phyloP scores from a whole-genome alignment of 2,797 vertebrate species.

The Aulostomus chinensis region DNA sequence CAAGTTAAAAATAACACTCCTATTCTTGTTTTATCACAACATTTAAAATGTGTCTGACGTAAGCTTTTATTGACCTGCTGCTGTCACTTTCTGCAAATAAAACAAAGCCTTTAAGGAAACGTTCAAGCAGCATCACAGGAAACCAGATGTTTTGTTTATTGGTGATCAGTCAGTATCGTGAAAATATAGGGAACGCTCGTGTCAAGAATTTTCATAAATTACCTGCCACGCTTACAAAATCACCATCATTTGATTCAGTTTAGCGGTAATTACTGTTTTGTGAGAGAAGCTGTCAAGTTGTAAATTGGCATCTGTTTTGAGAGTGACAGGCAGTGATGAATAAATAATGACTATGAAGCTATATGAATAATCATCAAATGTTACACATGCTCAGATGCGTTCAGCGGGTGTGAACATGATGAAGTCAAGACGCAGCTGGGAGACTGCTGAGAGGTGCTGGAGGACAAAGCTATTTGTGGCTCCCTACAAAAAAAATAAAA shows the following conservation, averaged over 20 bases:
- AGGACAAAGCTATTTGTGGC: background rate
- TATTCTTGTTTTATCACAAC: too few relatives aligned
- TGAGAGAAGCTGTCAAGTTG: background rate
- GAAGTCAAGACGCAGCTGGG: conserved; percentile 5
- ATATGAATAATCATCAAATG: conserved; percentile 2
- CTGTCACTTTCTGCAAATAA: too few relatives aligned
- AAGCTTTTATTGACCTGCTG: too few relatives aligned
- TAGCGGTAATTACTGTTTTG: too few relatives aligned
- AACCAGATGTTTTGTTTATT: too few relatives aligned
- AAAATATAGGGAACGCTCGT: background rate
- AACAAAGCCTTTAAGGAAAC: too few relatives aligned
- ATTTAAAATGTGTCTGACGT: too few relatives aligned
- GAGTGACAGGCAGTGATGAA: background rate
- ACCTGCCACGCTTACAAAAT: background rate
- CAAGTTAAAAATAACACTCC: too few relatives aligned
- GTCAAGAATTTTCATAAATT: conserved; percentile 3
- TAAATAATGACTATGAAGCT: background rate
- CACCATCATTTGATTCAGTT: background rate
- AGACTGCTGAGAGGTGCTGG: background rate
- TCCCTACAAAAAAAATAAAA: too few relatives aligned
- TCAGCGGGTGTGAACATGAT: background rate
- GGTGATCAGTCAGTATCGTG: background rate
- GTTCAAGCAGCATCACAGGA: too few relatives aligned
- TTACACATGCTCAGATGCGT: too few relatives aligned
- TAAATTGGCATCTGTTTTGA: conserved; percentile 1